Evolutionary conservation across 2,797 vertebrate genomes (phyloP), one percentile per base, ranked within the genome.

Genomic region (Eurystomus glaucurus): DNA sequence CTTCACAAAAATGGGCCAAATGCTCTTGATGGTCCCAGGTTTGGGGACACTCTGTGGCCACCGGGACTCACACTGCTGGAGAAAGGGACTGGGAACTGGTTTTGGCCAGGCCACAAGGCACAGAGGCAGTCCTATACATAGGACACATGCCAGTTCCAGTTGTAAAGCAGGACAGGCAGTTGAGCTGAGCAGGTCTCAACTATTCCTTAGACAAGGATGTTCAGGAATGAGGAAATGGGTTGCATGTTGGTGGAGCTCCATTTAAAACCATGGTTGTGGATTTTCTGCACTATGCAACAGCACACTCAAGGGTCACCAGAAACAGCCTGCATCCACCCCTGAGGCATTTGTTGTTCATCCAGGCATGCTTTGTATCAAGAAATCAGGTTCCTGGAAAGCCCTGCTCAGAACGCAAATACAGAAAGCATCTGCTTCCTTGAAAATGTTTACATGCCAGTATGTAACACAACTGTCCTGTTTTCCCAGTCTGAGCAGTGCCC

Each of bases 11-110:
- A 46, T 9, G 18, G 21, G n/a, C 9, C 28, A 70, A 41, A 26
- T 3, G 2, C 3, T 51, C 3, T 21, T 12, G 5, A 10, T 3
- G 8, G 25, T 54, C 2, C 18, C 26, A 39, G 3, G 16, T 0
- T 0, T 11, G 7, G 29, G 25, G 18, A 51, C 23, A 2, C 4
- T 26, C 25, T 10, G 17, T 28, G 43, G 26, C 13, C 9, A 4
- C 18, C 2, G 12, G 23, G 19, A 51, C 26, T 75, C 19, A 11
- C 11, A 6, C 4, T 10, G n/a, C 6, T 57, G 20, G 31, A 61
- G 25, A 51, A 79, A 55, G 29, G 12, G 9, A 39, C 14, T 12
- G 18, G 23, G 33, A 22, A 21, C 10, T 5, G 25, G 2, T 70
- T 81, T 78, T 78, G 55, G 31, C 28, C 65, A 62, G 5, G 14